phyloP scores from a whole-genome alignment of 2,888 invertebrate species.

The Bellardia bayeri region DNA sequence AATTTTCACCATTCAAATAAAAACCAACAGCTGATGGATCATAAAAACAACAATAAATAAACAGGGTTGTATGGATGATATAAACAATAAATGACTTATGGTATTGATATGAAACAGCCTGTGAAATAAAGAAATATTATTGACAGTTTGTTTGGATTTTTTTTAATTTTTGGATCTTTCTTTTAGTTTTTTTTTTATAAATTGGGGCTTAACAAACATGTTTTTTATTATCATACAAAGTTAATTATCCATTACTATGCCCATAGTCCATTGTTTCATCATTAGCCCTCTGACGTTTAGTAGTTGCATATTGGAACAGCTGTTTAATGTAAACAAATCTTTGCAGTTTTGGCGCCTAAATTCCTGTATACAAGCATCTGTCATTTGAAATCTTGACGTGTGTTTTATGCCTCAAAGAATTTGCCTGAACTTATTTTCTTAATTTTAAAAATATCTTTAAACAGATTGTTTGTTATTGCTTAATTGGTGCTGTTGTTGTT shows the following conservation, averaged over 20 bases:
- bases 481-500: neutral
- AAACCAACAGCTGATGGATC: conserved; percentile 56
- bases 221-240: too few species aligned
- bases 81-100: conserved; percentile 18
- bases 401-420: conserved; percentile 16
- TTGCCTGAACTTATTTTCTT: conserved; percentile 17
- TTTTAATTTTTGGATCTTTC: neutral
- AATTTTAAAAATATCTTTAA: conserved; percentile 21
- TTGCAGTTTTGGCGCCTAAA: conserved; percentile 54
- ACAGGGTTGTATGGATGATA: conserved; percentile 24
- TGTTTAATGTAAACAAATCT: conserved; percentile 32
- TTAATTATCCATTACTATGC: too few species aligned
- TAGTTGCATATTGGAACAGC: neutral
- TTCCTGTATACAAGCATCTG: conserved; percentile 40
- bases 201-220: too few species aligned
- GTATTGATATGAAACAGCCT: neutral
- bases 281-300: neutral
- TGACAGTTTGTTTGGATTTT: neutral
- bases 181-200: neutral
- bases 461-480: conserved; percentile 15
- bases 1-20: conserved; percentile 70
- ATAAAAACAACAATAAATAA: conserved; percentile 37
- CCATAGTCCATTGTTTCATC: neutral
- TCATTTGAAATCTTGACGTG: conserved; percentile 60
- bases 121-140: neutral